A percentile compares a stretch with the other conserved stretches of the same genome.
Evolutionary conservation across 2,113 vertebrate species (phyloP).

Genomic region (Pterocles gutturalis): DNA sequence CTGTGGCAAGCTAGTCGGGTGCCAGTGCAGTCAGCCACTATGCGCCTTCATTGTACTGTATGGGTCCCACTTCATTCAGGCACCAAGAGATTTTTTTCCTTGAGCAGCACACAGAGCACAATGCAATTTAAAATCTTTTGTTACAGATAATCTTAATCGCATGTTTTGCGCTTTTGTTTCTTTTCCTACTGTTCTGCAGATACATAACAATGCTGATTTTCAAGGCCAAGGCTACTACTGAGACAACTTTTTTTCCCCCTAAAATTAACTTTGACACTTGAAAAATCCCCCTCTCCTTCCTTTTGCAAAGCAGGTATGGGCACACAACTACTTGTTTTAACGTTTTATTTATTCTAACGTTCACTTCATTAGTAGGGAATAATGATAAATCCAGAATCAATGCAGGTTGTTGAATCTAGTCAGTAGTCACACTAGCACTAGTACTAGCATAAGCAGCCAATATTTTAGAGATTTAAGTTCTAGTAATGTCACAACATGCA

Average conservation of each 20-base stretch:
- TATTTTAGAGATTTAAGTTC: neutral
- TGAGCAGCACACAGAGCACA: neutral
- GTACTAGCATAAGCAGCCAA: neutral
- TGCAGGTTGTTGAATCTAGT: neutral
- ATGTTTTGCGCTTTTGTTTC: accelerated
- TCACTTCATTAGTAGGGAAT: neutral
- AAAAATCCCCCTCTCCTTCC: neutral
- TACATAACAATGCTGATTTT: neutral
- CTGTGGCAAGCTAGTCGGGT: accelerated
- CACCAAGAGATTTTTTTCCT: neutral
- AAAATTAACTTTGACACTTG: constrained; percentile 3
- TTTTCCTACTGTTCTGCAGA: neutral
- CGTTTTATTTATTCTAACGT: neutral
- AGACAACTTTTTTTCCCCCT: neutral
- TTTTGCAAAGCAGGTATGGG: constrained; percentile 1
- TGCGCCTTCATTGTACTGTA: accelerated
- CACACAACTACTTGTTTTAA: neutral
- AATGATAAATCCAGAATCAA: neutral
- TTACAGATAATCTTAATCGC: neutral
- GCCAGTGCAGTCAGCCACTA: neutral
- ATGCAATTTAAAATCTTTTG: neutral
- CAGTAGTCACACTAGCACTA: neutral
- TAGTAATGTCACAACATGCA: neutral
- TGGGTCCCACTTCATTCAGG: accelerated
- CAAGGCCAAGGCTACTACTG: neutral